Evolutionary conservation across 1,140 invertebrate species (phyloP).

Genomic region (Bombus turneri): DNA sequence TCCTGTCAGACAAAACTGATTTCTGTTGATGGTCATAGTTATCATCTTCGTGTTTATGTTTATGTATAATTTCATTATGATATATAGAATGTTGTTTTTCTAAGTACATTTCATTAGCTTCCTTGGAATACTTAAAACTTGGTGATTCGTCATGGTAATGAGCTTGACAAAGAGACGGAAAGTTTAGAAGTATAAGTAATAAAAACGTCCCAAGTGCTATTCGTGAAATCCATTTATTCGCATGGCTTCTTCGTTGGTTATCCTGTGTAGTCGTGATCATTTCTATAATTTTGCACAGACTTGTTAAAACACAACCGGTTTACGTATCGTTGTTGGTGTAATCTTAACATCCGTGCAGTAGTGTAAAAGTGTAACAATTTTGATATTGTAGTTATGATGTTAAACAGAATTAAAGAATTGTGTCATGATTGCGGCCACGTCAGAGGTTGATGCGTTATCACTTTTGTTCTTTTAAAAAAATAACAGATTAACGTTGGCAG

Average conservation of each 20-base stretch:
- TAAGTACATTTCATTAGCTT: conserved; percentile 85
- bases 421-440: not conserved
- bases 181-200: conserved; percentile 78
- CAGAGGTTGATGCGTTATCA: not conserved
- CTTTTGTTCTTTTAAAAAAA: not conserved
- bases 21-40: conserved; percentile 18
- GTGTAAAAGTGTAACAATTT: not conserved
- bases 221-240: conserved; percentile 51
- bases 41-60: conserved; percentile 67
- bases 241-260: not conserved
- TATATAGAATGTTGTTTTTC: conserved; percentile 78
- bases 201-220: conserved; percentile 52
- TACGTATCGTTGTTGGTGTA: conserved; percentile 1
- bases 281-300: not conserved
- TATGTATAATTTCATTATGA: conserved; percentile 60
- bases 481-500: conserved; percentile 11
- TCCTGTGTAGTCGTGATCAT: conserved; percentile 22
- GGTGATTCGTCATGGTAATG: conserved; percentile 83
- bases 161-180: conserved; percentile 77
- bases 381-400: not conserved
- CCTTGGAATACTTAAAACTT: conserved; percentile 89
- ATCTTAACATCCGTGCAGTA: conserved; percentile 43
- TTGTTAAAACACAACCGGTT: not conserved
- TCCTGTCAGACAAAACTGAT: conserved; percentile 44
- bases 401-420: not conserved